phyloP scores from a whole-genome alignment of 2,888 invertebrate species.

The Stenodera caucasica region DNA sequence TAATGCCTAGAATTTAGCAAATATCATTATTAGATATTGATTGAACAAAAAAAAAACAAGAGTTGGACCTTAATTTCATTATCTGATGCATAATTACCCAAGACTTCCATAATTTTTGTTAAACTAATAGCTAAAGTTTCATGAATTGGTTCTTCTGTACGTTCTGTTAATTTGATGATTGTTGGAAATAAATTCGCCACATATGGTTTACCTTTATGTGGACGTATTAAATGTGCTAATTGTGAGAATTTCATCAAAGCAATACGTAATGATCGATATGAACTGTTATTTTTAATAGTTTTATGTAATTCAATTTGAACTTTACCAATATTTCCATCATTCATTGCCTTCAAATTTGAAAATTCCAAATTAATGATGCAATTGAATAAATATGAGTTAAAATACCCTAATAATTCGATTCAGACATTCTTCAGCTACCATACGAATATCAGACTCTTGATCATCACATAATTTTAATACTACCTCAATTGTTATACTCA shows the following conservation, averaged over 20 bases:
- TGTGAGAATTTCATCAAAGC: slow-evolving; percentile 77
- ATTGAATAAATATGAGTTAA: slow-evolving; percentile 11
- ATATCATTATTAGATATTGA: slow-evolving; percentile 8
- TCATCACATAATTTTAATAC: slow-evolving; percentile 75
- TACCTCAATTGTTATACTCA: slow-evolving; percentile 72
- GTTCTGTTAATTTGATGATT: slow-evolving; percentile 68
- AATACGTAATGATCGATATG: slow-evolving; percentile 70
- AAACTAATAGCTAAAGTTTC: slow-evolving; percentile 68
- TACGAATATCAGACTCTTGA: slow-evolving; percentile 73
- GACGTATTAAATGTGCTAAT: slow-evolving; percentile 73
- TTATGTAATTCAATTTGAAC: slow-evolving; percentile 80
- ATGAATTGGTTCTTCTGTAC: slow-evolving; percentile 72
- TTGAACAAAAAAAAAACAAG: neutral
- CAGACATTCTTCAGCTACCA: slow-evolving; percentile 80
- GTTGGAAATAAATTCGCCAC: slow-evolving; percentile 75
- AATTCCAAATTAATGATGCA: slow-evolving; percentile 9
- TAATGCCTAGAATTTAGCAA: slow-evolving; percentile 59
- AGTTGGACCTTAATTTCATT: slow-evolving; percentile 64
- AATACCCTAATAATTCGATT: slow-evolving; percentile 71
- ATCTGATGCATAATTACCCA: slow-evolving; percentile 72
- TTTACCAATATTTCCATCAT: slow-evolving; percentile 70
- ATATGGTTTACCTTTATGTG: slow-evolving; percentile 77
- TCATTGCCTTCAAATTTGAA: slow-evolving; percentile 57
- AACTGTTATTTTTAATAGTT: slow-evolving; percentile 79
- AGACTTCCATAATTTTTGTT: slow-evolving; percentile 65